Evolutionary conservation across 1,140 invertebrate species (phyloP).

Genomic region (Melipona quadrifasciata): DNA sequence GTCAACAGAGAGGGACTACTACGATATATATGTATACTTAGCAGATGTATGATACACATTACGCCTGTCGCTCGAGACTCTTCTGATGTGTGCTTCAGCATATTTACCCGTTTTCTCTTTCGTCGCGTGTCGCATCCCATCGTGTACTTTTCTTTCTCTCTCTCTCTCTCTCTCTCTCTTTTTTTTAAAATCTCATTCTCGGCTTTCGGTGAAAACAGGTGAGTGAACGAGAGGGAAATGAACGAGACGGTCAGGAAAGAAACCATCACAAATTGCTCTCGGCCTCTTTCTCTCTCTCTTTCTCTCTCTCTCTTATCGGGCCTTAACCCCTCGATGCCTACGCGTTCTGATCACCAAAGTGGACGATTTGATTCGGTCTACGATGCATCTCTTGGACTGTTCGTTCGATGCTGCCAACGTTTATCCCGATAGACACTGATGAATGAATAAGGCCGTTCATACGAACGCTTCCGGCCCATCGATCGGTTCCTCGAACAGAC

Average conservation of each 20-base stretch:
- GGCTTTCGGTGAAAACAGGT: conserved; percentile 61
- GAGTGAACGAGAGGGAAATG: conserved; percentile 78
- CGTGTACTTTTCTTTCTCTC: background rate
- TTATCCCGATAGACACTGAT: conserved; percentile 7
- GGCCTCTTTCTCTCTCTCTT: background rate
- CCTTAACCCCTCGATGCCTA: conserved; percentile 15
- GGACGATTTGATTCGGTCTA: conserved; percentile 15
- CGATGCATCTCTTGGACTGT: background rate
- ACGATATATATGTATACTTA: conserved; percentile 58
- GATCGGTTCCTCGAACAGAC: conserved; percentile 18
- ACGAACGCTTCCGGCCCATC: conserved; percentile 6
- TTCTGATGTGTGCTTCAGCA: conserved; percentile 55
- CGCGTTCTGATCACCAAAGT: background rate
- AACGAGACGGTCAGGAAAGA: conserved; percentile 76
- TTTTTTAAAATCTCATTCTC: background rate
- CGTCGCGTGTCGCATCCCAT: conserved; percentile 72
- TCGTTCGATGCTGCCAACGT: background rate
- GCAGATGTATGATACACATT: conserved; percentile 57
- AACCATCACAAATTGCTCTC: conserved; percentile 75
- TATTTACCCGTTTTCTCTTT: conserved; percentile 76
- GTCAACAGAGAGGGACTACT: conserved; percentile 62
- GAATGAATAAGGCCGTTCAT: conserved; percentile 16
- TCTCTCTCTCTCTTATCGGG: background rate
- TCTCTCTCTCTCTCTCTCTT: background rate
- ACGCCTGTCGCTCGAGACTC: conserved; percentile 50